Evolutionary conservation across 2,888 invertebrate genomes (phyloP), one percentile per base, ranked within the genome.

Genomic region (Amphipoea lucens): DNA sequence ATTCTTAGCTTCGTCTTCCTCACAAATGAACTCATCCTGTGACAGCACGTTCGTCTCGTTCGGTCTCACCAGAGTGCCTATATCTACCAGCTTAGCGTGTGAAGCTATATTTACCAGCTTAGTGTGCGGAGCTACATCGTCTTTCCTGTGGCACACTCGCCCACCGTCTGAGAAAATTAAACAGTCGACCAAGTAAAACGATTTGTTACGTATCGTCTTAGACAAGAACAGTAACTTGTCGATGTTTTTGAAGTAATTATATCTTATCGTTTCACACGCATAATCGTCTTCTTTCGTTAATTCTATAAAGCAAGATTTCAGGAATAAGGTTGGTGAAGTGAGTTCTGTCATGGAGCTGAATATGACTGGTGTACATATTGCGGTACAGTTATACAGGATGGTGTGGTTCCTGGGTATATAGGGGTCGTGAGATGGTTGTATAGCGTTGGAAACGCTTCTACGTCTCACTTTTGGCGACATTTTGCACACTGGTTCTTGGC

Each of bases 21-120:
- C 95, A 83, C 96, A 96, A 84, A 96, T 89, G 74, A 96, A 95
- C 84, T 96, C 96, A 29, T 96, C 94, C 87, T 95, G 96, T 14
- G 95, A 92, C n/a, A 96, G 89, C 68, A 96, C 84, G 74, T 91
- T 94, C 0, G 90, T 71, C 77, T 95, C 94, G 45, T 93, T 92
- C 2, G 95, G 95, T 84, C 94, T 93, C 29, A 92, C 94, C 84
- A 95, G 89, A 68, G 93, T 92, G 63, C 94, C 96, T 60, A 93
- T 93, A 82, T 95, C 94, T 40, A 95, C 90, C 54, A 96, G 92
- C 82, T 93, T 90, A 75, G 92, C 87, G 84, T 95, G 92, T 85
- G 95, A 92, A 83, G 92, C 89, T 60, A 93, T 93, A 82, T 95
- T 94, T 40, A 95, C 90, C 54, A 96, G 92, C 82, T 93, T 90